These are phyloP conservation scores for Amblyopsis rosae DNA, from an alignment of 2,113 vertebrate genomes.

Conservation along the genomic window DNA sequence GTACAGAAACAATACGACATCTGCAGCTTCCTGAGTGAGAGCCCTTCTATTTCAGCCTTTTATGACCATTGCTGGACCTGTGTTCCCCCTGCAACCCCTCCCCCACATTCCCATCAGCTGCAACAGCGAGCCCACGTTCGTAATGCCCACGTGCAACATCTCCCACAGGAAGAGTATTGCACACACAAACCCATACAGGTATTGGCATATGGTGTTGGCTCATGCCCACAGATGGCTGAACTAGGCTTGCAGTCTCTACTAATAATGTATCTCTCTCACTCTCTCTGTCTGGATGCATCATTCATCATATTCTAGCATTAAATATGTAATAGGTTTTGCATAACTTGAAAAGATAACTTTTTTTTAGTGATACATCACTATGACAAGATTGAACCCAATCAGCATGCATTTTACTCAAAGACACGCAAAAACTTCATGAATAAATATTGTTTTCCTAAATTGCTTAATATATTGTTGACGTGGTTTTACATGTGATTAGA, in stretches of 20 bases:
- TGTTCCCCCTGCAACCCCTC: background rate
- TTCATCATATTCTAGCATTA: background rate
- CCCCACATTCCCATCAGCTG: background rate
- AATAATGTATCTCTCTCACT: too few species aligned
- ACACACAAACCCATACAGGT: too few species aligned
- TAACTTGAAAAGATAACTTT: background rate
- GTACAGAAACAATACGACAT: constrained; percentile 29
- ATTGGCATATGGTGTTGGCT: too few species aligned
- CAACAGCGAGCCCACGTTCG: too few species aligned
- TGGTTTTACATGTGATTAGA: too few species aligned
- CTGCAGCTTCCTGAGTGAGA: constrained; percentile 26
- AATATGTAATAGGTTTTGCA: background rate
- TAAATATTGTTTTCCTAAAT: too few species aligned
- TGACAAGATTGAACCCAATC: background rate
- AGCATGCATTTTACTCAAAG: background rate
- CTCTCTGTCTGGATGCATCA: background rate
- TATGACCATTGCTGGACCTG: constrained; percentile 25
- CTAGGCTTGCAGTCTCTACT: too few species aligned
- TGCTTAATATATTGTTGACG: too few species aligned
- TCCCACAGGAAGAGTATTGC: too few species aligned
- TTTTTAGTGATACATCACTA: background rate
- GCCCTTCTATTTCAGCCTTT: constrained; percentile 32
- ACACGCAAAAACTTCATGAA: background rate
- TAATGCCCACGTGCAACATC: too few species aligned
- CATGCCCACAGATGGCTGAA: too few species aligned